Evolutionary conservation across 2,888 invertebrate species (phyloP), one percentile per base, ranked within the genome.

Genomic region (Drosophila borealis): DNA sequence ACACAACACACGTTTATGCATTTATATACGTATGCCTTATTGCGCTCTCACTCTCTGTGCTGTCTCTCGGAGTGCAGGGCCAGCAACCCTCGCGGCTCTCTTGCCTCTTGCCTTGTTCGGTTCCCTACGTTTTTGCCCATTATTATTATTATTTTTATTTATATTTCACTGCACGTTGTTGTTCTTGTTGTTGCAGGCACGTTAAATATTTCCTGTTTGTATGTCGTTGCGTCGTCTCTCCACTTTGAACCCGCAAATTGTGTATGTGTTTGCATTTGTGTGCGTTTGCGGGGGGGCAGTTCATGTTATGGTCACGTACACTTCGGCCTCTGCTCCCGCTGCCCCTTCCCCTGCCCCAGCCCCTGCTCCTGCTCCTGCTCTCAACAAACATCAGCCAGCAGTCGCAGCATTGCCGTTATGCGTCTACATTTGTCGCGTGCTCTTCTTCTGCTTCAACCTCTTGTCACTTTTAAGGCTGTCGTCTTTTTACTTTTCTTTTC

Each of bases 121-220:
- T 80, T 83, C 82, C 89, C 88, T 87, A 87, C 74, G 62, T 81
- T 82, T 75, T 49, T 72, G 78, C 88, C 84, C 85, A 74, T 80
- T 89, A 81, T 85, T 84, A 83, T 88, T 88, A 85, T 89, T 85
- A 74, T 89, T 80, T 80, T 85, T 89, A 86, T 83, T 89, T 84
- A 81, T 89, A 78, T 84, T 79, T 78, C 66, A 71, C 75, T 81
- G 73, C 70, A 54, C 63, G 72, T 45, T 78, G 71, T 50, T 74
- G 73, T 73, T 71, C 75, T 66, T 70, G 74, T 70, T 85, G 89
- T 82, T 88, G 89, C 83, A 80, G 51, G 87, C 89, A 88, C 83
- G 89, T 86, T 85, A 88, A 85, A 85, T 89, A 85, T 85, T 85
- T 85, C 89, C 85, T 88, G 89, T 85, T 89, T 85, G 89, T 82